Evolutionary conservation across 2,113 vertebrate species (phyloP), one percentile per base, ranked within the genome.

Genomic region (Lampris megalopsis): DNA sequence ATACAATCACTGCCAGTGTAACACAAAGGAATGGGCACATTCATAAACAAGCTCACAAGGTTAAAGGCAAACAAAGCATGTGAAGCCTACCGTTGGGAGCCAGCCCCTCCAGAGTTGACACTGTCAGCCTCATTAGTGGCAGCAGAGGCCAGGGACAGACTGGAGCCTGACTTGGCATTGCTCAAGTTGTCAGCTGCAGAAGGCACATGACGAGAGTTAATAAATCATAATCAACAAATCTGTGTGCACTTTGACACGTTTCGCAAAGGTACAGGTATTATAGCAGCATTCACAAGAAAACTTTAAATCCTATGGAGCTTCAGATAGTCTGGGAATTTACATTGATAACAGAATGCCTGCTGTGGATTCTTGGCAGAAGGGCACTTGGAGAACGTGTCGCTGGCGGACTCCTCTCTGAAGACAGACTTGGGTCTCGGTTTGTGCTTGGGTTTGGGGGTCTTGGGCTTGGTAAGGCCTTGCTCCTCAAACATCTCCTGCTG

Each of bases 401-500:
- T 93, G 77, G 94, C 92, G 0, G 96, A 95, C 41, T 97, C 97
- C 52, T 98, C 97, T 13, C 96, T 95, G 63, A 97, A 93, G 4
- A 96, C 95, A 0, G 96, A 94, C 91, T 97, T 99, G 3, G 95
- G 96, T 79, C 96, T 91, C 8, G 96, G 94, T 57, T 96, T 98
- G 76, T 91, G 91, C 88, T 97, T 98, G 1, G 96, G 81, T 74
- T 94, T 85, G 61, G 85, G 75, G 10, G 73, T 63, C 67, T 94
- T 97, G 37, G 96, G 95, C 47, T 96, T 96, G 35, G 93, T 94
- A 0, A 96, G 94, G 0, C 96, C 97, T 67, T 98, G 97, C 71
- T 98, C 97, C 76, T 99, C 98, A 1, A 98, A 74, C 4, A 97
- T 93, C 77, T 98, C 96, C 81, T 97, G 97, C 90, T 99, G 97